Conservation (phyloP, 92 coral and sea anemone genomes). For the Parazoanthus darwini region DNA sequence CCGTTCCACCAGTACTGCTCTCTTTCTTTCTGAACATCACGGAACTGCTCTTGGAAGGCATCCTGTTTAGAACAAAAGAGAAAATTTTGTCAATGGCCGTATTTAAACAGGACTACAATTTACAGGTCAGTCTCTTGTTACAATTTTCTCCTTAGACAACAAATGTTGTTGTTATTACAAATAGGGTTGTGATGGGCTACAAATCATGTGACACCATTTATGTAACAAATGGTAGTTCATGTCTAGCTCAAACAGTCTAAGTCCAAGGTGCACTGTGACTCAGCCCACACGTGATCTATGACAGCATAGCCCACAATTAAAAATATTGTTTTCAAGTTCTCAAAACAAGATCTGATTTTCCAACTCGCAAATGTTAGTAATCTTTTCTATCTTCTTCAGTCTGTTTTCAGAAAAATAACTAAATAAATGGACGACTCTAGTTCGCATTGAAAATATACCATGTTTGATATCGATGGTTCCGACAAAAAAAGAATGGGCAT, state of each 20-base stretch:
- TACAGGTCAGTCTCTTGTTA: too few species aligned
- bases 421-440: too few species aligned
- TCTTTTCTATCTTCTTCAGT: neutral
- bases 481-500: neutral
- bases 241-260: neutral
- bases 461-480: neutral
- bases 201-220: neutral
- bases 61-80: conserved; percentile 62
- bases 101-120: neutral
- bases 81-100: neutral
- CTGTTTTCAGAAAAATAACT: neutral
- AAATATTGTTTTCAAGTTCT: neutral
- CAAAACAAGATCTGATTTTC: neutral
- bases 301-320: neutral
- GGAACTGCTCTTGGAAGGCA: conserved; percentile 82
- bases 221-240: conserved; percentile 22
- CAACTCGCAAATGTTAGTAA: neutral
- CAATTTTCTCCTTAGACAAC: too few species aligned
- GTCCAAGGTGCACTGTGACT: conserved; percentile 14
- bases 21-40: conserved; percentile 72
- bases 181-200: neutral
- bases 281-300: neutral
- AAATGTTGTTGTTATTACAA: neutral
- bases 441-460: neutral
- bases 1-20: conserved; percentile 91